phyloP scores from a whole-genome alignment of 2,797 vertebrate species.

The Microctenopoma lineatum region DNA sequence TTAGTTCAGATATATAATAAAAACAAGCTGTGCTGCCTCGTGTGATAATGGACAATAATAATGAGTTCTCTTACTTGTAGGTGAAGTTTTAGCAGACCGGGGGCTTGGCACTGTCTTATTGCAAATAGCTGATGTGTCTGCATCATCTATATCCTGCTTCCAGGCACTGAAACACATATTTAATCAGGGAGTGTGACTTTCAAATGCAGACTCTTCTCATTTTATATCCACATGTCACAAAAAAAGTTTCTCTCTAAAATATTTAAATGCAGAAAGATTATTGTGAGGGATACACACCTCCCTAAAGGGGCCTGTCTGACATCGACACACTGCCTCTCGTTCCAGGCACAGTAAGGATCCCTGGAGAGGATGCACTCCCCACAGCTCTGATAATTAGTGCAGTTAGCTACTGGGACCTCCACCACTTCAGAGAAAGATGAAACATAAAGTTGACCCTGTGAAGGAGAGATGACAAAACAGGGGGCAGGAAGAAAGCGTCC shows the following conservation, averaged over 20 bases:
- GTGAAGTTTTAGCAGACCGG: conserved; percentile 57
- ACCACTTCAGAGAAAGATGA: conserved; percentile 88
- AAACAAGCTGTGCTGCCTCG: conserved; percentile 8
- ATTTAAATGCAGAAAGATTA: background rate
- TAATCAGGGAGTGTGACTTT: conserved; percentile 21
- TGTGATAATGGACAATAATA: conserved; percentile 25
- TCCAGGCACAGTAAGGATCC: conserved; percentile 97
- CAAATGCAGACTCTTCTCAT: background rate
- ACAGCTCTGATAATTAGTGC: conserved; percentile 92
- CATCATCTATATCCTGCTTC: conserved; percentile 90
- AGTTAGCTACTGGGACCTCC: conserved; percentile 93
- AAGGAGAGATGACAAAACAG: conserved; percentile 34
- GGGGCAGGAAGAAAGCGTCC: conserved; percentile 28
- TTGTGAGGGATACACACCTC: conserved; percentile 14
- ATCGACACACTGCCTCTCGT: conserved; percentile 81
- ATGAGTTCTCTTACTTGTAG: conserved; percentile 78
- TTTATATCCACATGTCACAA: conserved; percentile 13
- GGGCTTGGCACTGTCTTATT: conserved; percentile 67
- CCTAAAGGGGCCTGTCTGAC: conserved; percentile 63
- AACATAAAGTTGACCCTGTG: conserved; percentile 89
- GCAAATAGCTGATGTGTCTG: conserved; percentile 82
- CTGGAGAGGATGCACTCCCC: conserved; percentile 94
- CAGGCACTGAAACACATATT: conserved; percentile 81
- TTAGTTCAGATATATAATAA: conserved; percentile 12
- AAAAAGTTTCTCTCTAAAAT: background rate